Conservation (phyloP, 2,797 vertebrate species). For the Gymnoscopelus microlampas region DNA sequence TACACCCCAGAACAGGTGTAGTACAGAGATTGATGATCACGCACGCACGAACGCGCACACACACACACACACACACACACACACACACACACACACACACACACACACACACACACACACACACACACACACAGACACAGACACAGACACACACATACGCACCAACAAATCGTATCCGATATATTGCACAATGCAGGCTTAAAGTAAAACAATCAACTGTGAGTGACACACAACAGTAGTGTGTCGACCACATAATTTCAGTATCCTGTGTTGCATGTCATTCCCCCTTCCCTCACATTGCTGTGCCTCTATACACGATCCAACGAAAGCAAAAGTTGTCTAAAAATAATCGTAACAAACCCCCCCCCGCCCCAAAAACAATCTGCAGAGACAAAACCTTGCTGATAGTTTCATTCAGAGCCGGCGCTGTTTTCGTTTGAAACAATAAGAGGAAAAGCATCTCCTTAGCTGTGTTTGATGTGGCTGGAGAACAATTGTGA, state of each 20-base stretch:
- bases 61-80: conserved; percentile 4
- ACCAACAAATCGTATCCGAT: background rate
- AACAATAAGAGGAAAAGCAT: conserved; percentile 25
- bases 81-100: conserved; percentile 2
- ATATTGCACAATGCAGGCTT: too few relatives aligned
- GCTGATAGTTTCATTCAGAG: conserved; percentile 3
- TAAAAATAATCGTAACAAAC: too few relatives aligned
- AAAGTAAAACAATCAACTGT: too few relatives aligned
- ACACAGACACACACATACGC: background rate
- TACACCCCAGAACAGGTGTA: too few relatives aligned
- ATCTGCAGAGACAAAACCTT: background rate
- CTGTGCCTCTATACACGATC: too few relatives aligned
- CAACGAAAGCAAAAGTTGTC: too few relatives aligned
- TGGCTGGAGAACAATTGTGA: conserved; percentile 41
- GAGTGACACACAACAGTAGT: too few relatives aligned
- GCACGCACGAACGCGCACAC: conserved; percentile 1
- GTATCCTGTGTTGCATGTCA: too few relatives aligned
- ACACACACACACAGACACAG: background rate
- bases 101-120: conserved; percentile 2
- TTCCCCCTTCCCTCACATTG: too few relatives aligned
- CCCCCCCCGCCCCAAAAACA: too few relatives aligned
- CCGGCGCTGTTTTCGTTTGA: conserved; percentile 25
- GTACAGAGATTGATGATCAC: background rate
- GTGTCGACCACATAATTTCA: too few relatives aligned
- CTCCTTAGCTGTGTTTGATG: conserved; percentile 39